phyloP scores from a whole-genome alignment of 2,888 invertebrate species.

The Heliconius ismenius region DNA sequence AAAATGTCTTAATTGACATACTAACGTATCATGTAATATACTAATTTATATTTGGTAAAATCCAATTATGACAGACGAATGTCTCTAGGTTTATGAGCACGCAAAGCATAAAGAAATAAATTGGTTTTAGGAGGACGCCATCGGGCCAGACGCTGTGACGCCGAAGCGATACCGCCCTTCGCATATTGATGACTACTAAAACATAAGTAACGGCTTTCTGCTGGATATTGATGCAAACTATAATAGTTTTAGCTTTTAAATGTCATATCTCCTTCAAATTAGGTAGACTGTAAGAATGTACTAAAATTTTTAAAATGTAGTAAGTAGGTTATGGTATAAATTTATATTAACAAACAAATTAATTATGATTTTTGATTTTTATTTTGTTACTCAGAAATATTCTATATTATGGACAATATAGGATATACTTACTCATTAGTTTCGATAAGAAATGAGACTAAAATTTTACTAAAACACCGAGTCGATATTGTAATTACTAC shows the following conservation, averaged over 20 bases:
- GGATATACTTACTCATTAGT: no score
- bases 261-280: not conserved
- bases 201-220: constrained; percentile 51
- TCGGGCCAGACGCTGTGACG: constrained; percentile 67
- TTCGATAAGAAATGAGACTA: not conserved
- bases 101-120: constrained; percentile 50
- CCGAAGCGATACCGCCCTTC: constrained; percentile 52
- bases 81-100: constrained; percentile 38
- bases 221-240: constrained; percentile 51
- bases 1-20: not conserved
- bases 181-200: constrained; percentile 65
- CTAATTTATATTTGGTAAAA: not conserved
- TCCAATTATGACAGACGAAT: constrained; percentile 15
- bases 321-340: no score
- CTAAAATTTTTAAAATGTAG: no score
- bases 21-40: not conserved
- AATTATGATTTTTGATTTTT: no score
- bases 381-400: no score
- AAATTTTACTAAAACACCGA: constrained; percentile 13
- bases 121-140: constrained; percentile 52
- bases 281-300: no score
- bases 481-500: constrained; percentile 21
- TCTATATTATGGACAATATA: no score
- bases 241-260: constrained; percentile 42
- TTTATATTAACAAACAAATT: no score